These are phyloP conservation scores for Labeo rohita DNA, from an alignment of 2,113 vertebrate species.

Conservation along the genomic window DNA sequence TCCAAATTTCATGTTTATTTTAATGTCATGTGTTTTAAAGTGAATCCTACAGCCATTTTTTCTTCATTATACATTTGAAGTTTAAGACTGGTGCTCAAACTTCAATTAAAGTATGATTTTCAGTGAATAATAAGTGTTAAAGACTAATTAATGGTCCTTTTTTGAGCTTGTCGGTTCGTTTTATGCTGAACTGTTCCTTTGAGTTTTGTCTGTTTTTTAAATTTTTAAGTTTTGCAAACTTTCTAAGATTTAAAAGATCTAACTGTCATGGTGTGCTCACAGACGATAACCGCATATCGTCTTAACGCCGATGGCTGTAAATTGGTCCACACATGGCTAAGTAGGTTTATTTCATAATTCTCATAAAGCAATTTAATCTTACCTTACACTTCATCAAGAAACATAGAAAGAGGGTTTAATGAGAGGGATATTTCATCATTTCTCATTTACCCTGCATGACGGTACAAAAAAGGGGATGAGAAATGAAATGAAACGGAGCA, in stretches of 20 bases:
- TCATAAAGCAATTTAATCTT: slow-evolving; percentile 53
- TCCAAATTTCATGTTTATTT: background rate
- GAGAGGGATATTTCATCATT: slow-evolving; percentile 42
- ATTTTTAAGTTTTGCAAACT: slow-evolving; percentile 1
- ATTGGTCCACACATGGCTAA: slow-evolving; percentile 14
- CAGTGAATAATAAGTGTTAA: background rate
- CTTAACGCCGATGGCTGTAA: slow-evolving; percentile 10
- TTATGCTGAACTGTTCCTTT: background rate
- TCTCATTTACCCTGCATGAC: slow-evolving; percentile 48
- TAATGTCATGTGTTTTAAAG: background rate
- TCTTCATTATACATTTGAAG: background rate
- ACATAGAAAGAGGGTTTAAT: slow-evolving; percentile 41
- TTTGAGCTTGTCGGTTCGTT: background rate
- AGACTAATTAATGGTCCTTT: background rate
- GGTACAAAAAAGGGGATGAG: background rate
- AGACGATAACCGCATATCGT: background rate
- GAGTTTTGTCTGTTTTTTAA: background rate
- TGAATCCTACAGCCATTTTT: background rate
- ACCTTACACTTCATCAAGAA: slow-evolving; percentile 54
- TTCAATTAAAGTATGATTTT: background rate
- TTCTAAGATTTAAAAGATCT: slow-evolving; percentile 11
- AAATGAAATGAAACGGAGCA: slow-evolving; percentile 57
- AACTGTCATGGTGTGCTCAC: slow-evolving; percentile 1
- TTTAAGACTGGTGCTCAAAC: background rate
- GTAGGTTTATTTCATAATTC: slow-evolving; percentile 43